These are phyloP conservation scores for Formica aserva DNA, from an alignment of 2,888 invertebrate species.

Conservation along the genomic window DNA sequence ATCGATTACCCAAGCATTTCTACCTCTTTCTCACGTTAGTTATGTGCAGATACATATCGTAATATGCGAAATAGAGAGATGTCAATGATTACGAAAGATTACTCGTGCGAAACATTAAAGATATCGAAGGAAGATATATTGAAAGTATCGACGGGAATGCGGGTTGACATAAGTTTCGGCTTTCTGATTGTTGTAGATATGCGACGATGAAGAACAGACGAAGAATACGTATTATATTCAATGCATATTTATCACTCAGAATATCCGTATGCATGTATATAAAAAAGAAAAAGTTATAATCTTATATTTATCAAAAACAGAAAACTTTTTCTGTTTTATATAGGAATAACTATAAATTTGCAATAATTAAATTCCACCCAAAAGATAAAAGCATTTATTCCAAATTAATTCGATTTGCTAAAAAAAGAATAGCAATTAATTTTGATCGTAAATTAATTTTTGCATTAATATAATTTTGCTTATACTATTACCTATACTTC, in stretches of 20 bases:
- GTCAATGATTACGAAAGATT: slow-evolving; percentile 23
- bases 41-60: background rate
- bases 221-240: background rate
- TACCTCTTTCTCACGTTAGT: slow-evolving; percentile 34
- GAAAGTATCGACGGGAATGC: slow-evolving; percentile 57
- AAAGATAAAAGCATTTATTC: background rate
- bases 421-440: background rate
- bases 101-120: slow-evolving; percentile 35
- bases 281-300: background rate
- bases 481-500: background rate
- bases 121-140: slow-evolving; percentile 35
- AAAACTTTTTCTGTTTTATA: background rate
- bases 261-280: background rate
- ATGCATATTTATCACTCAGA: background rate
- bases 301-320: background rate
- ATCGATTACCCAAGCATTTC: background rate
- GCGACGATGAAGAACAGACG: background rate
- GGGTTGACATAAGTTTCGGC: slow-evolving; percentile 60
- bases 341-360: background rate
- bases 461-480: background rate
- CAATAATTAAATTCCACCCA: background rate
- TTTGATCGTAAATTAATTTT: background rate
- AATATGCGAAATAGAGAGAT: background rate
- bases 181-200: background rate
- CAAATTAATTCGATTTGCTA: background rate